Conservation (phyloP, 2,888 invertebrate species). For the Chloromyia formosa region DNA sequence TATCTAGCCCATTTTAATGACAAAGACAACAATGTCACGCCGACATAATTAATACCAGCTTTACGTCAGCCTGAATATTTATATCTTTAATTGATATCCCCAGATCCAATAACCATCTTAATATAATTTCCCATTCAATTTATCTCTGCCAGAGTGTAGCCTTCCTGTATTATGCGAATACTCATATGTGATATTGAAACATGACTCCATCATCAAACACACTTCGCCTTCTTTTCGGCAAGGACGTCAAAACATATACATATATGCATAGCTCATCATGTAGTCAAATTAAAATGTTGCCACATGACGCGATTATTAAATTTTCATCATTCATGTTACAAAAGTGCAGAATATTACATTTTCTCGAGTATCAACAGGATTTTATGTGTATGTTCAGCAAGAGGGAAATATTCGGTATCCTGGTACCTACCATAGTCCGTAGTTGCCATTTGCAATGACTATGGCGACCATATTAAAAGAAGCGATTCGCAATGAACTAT, state of each 20-base stretch:
- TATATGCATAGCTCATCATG: constrained; percentile 17
- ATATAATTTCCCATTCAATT: background rate
- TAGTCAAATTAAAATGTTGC: constrained; percentile 33
- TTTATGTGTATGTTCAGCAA: background rate
- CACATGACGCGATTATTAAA: constrained; percentile 42
- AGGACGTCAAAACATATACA: background rate
- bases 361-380: constrained; percentile 24
- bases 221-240: background rate
- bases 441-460: background rate
- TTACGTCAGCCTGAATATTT: too few species aligned
- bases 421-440: too few species aligned
- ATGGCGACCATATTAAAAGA: background rate
- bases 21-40: too few species aligned
- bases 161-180: too few species aligned
- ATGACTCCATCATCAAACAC: background rate
- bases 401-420: background rate
- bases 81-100: too few species aligned
- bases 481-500: background rate
- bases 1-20: too few species aligned
- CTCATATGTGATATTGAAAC: background rate
- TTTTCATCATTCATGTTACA: constrained; percentile 40
- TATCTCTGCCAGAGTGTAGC: background rate
- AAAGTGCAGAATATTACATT: constrained; percentile 37
- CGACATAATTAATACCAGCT: too few species aligned
- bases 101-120: background rate